Base-by-base conservation (phyloP, 2,888 invertebrate genomes). In the Ecliptopera silaceata region DNA sequence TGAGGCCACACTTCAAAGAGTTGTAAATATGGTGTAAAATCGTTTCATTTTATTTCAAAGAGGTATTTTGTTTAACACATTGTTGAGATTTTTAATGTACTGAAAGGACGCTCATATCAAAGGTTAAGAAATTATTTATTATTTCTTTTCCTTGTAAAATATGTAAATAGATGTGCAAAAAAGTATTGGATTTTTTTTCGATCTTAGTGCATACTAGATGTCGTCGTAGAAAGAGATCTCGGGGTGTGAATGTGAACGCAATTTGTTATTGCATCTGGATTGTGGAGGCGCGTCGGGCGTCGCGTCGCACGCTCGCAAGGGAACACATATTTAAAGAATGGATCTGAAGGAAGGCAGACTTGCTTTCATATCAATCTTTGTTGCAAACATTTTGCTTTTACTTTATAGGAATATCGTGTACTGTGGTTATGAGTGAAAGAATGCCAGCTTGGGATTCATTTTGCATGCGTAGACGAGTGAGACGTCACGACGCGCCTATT, bases 131-230 rank as follows among this genome's bases (percentile, higher is more conserved):
- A 84, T 81, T 81, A 82, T 83, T 84, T 82, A 84, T 86, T 79
- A 76, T 86, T 88, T 86, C 82, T 82, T 81, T 83, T 72, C 82
- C 79, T 83, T 90, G 90, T 90, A 90, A 82, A 84, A 88, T 86
- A 88, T 90, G 90, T 90, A 90, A 86, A 90, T 90, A 90, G 73
- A 79, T 80, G 74, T 79, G 80, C 81, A 82, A 75, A 52, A 53
- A 46, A 48, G 48, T 48, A 48, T 49, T 53, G 57, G 52, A 49
- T 58, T 48, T 77, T 73, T 76, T 71, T 78, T 74, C 74, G 61
- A 76, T 80, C 69, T 78, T 81, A 83, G 81, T 79, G 73, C 80
- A 77, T 80, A 75, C 74, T 82, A 80, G 78, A 74, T 72, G 71
- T 77, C 74, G 78, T 75, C 74, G 78, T 76, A 75, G 69, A 64